phyloP scores from a whole-genome alignment of 2,797 vertebrate genomes.

The Sciaenops ocellatus region DNA sequence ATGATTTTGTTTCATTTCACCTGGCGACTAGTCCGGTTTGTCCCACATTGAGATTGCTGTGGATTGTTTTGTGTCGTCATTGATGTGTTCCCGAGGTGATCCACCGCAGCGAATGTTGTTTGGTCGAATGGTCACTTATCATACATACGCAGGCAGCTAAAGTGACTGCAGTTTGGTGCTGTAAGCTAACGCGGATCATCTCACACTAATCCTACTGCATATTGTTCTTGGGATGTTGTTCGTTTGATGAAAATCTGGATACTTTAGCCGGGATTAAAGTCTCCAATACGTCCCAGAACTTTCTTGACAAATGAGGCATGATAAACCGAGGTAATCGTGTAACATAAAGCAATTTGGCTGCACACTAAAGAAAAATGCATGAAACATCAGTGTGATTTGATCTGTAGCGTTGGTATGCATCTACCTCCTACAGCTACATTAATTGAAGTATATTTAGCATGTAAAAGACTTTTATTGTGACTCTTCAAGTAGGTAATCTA shows the following conservation, averaged over 20 bases:
- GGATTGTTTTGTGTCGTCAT: slow-evolving; percentile 57
- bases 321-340: neutral
- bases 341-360: slow-evolving; percentile 20
- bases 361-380: slow-evolving; percentile 53
- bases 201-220: slow-evolving; percentile 58
- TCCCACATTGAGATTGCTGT: slow-evolving; percentile 60
- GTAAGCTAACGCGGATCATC: slow-evolving; percentile 52
- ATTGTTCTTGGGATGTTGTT: slow-evolving; percentile 19
- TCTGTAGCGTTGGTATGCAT: slow-evolving; percentile 43
- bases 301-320: slow-evolving; percentile 24
- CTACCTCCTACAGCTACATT: neutral
- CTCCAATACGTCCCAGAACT: neutral
- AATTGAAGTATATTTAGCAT: slow-evolving; percentile 15
- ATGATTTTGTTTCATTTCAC: slow-evolving; percentile 61
- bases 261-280: slow-evolving; percentile 6
- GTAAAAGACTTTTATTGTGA: slow-evolving; percentile 13
- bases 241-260: slow-evolving; percentile 16
- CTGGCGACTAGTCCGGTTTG: slow-evolving; percentile 32
- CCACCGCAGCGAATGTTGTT: slow-evolving; percentile 15
- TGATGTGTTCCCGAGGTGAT: slow-evolving; percentile 39
- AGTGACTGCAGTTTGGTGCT: slow-evolving; percentile 31
- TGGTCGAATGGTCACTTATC: slow-evolving; percentile 28
- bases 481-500: slow-evolving; percentile 13
- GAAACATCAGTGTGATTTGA: slow-evolving; percentile 69
- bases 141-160: slow-evolving; percentile 4